phyloP scores from a whole-genome alignment of 2,797 vertebrate genomes.

The Etheostoma perlongum region DNA sequence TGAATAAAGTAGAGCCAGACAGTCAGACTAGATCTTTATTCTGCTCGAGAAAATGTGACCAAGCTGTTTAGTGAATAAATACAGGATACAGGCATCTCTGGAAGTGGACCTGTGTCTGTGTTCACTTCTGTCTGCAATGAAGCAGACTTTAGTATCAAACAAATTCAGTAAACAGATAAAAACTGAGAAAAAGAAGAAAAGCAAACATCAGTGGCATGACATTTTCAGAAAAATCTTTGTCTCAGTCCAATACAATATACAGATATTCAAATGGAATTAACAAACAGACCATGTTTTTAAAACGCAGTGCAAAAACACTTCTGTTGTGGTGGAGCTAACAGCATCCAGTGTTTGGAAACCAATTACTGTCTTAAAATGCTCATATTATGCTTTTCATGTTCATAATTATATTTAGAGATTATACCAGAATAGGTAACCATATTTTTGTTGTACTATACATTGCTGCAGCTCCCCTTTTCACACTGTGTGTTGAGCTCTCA shows the following conservation, averaged over 20 bases:
- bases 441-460: no score
- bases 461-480: no score
- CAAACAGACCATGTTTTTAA: constrained; percentile 3
- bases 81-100: constrained; percentile 49
- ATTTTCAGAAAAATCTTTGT: constrained; percentile 31
- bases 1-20: constrained; percentile 52
- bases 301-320: constrained; percentile 11
- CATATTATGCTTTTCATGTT: no score
- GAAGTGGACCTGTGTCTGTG: constrained; percentile 37
- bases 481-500: no score
- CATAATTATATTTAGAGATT: no score
- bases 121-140: constrained; percentile 30
- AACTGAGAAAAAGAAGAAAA: constrained; percentile 24
- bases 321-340: constrained; percentile 12
- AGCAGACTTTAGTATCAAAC: constrained; percentile 38
- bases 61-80: constrained; percentile 61
- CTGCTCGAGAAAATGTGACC: constrained; percentile 51
- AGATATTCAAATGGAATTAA: constrained; percentile 33
- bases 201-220: neutral
- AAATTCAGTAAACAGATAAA: constrained; percentile 45
- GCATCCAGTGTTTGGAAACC: constrained; percentile 23
- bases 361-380: neutral
- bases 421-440: no score
- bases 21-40: constrained; percentile 65
- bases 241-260: constrained; percentile 22